Base-by-base conservation (phyloP, 2,888 invertebrate species). In the Agonopterix subpropinquella region DNA sequence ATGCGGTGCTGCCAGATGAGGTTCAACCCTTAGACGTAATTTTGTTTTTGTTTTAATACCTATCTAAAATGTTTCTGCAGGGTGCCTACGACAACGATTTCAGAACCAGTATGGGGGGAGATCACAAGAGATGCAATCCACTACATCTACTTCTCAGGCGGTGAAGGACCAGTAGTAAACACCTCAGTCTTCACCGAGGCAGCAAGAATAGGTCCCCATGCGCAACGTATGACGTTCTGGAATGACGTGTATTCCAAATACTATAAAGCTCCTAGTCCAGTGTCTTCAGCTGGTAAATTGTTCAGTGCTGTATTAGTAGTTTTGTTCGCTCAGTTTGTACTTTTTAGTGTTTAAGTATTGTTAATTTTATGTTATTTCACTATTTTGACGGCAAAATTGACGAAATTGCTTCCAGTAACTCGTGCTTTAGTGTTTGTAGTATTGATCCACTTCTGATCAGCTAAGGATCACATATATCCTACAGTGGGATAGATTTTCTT, bases 161-260 rank as follows among this genome's bases (percentile, higher is more conserved):
- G 60, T n/a, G 53, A 57, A 3, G 44, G 47, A 10, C 3, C 41
- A 8, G 9, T 47, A 11, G 58, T 51, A 50, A 50, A 52, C 11
- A 43, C 49, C 2, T 11, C 51, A 0, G 53, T 54, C n/a, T 54
- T 51, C 46, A 43, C 49, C 0, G 71, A 74, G 47, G 54, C 59
- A 8, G 10, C 53, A 1, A 65, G 63, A 42, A 54, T 60, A 5
- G 65, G 72, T 54, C 82, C 82, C 0, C 77, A 80, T 36, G 47
- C 59, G 0, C 54, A 64, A 11, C 59, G 70, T 0, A 77, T 73
- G 61, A 51, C 52, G 0, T 69, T 76, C 55, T 80, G 80, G 80
- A 58, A 62, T 41, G 56, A 55, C 28, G 53, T 77, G 8, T 71
- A 76, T 49, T 18, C 50, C 1, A 56, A 53, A 2, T 67, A 73